Evolutionary conservation across 2,888 invertebrate species (phyloP), one percentile per base, ranked within the genome.

Genomic region (Priocnemis perturbator): DNA sequence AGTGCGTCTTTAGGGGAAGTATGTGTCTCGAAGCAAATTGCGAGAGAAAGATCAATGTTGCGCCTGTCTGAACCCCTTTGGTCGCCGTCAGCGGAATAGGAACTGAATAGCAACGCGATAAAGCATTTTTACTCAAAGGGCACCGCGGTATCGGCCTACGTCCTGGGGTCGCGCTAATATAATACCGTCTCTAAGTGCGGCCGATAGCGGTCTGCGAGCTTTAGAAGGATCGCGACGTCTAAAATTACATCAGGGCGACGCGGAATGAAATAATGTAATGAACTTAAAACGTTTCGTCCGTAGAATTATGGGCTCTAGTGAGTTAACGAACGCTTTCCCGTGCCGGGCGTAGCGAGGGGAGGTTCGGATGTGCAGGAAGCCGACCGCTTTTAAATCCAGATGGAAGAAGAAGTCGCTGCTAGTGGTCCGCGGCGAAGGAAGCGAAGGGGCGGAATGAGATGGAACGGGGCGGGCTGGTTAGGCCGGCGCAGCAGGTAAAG

Each of bases 381-480:
- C 37, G 59, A 59, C 20, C 47, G 21, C 52, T 58, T 67, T 64
- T 67, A 11, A 64, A 67, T 67, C 64, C 44, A 55, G 23, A 48
- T 44, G 26, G 52, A 7, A 11, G 37, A 37, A 37, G 37, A 11
- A 37, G 11, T 37, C 37, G 37, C 37, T 11, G 11, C 26, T n/a
- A n/a, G 26, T 26, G 5, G 37, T 5, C 37, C 11, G 37, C 37
- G 11, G 17, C 19, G 50, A 9, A 19, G 14, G 50, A 19, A 50
- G 50, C 17, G 53, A 30, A 14, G 50, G 50, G 19, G 17, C 14
- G 50, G n/a, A 19, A n/a, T 5, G 50, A 9, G 19, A 59, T 59
- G 57, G 56, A 37, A 37, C 11, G 37, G 37, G 37, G 11, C 14
- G 37, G 7, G 7, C 2, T 9, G 37, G 37, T 37, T 37, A 59